Evolutionary conservation across 2,888 invertebrate genomes (phyloP).

Genomic region (Sceliomorpha sp.): DNA sequence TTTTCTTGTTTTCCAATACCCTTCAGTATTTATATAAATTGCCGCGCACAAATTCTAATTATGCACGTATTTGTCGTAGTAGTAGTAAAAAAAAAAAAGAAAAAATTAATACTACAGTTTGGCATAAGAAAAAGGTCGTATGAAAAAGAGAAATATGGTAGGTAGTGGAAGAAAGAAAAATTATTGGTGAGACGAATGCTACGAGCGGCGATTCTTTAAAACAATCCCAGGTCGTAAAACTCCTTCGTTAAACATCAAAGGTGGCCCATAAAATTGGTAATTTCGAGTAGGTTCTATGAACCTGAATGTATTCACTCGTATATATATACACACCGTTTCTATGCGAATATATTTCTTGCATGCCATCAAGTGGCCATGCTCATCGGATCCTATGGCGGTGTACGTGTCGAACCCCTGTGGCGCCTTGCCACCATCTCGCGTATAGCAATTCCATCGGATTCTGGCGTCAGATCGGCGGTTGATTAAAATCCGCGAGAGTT

Average conservation of each 20-base stretch:
- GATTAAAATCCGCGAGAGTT: conserved; percentile 79
- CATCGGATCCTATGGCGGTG: conserved; percentile 58
- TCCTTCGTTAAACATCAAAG: conserved; percentile 79
- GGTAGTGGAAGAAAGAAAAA: conserved; percentile 64
- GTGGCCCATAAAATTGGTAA: conserved; percentile 78
- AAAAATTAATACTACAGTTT: too few relatives aligned
- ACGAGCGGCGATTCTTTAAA: conserved; percentile 70
- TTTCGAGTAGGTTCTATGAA: conserved; percentile 66
- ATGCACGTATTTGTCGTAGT: too few relatives aligned
- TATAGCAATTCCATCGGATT: conserved; percentile 71
- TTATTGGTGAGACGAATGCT: conserved; percentile 71
- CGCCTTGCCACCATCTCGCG: conserved; percentile 78
- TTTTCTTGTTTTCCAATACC: too few relatives aligned
- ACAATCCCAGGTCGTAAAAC: conserved; percentile 78
- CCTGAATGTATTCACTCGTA: conserved; percentile 42
- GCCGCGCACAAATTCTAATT: too few relatives aligned
- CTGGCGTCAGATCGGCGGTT: conserved; percentile 75
- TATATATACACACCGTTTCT: conserved; percentile 16
- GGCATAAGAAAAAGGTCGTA: conserved; percentile 29
- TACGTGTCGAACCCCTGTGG: conserved; percentile 80
- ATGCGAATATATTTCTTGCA: conserved; percentile 32
- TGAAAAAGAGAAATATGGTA: conserved; percentile 41
- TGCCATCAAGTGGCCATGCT: conserved; percentile 22
- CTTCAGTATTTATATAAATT: too few relatives aligned
- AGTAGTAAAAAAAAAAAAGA: too few relatives aligned